A percentile compares a stretch with the other conserved stretches of the same genome.
Conservation (phyloP, 2,888 invertebrate genomes). For the Endotricha flammealis region DNA sequence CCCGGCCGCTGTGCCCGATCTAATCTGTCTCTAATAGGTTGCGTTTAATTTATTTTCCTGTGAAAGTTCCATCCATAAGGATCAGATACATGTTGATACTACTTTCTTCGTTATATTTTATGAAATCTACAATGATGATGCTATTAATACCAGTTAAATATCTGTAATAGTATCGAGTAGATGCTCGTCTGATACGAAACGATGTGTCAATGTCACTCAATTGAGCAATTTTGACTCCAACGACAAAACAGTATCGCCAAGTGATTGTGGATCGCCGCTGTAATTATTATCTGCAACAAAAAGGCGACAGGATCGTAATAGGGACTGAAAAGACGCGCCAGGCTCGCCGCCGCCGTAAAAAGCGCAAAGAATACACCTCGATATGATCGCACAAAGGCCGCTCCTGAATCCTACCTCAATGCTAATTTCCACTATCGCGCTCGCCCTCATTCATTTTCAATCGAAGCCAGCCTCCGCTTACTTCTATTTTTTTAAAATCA, state of each 20-base stretch:
- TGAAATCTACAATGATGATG: no score
- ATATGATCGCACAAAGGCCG: slow-evolving; percentile 79
- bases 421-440: slow-evolving; percentile 79
- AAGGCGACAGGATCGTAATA: slow-evolving; percentile 69
- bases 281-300: slow-evolving; percentile 73
- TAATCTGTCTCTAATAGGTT: slow-evolving; percentile 37
- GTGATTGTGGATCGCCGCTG: slow-evolving; percentile 46
- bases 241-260: slow-evolving; percentile 32
- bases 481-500: slow-evolving; percentile 75
- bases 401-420: slow-evolving; percentile 76
- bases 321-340: slow-evolving; percentile 59
- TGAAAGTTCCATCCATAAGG: slow-evolving; percentile 10
- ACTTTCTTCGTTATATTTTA: no score
- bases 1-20: slow-evolving; percentile 41
- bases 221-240: slow-evolving; percentile 12
- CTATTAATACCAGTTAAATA: not conserved
- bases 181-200: not conserved
- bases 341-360: slow-evolving; percentile 67
- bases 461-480: slow-evolving; percentile 68
- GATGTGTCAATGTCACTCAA: not conserved
- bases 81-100: no score
- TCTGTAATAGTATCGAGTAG: no score
- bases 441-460: slow-evolving; percentile 78
- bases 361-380: slow-evolving; percentile 78
- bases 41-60: slow-evolving; percentile 22